These are phyloP conservation scores for Silurus glanis DNA, from an alignment of 2,113 vertebrate species.

Conservation along the genomic window DNA sequence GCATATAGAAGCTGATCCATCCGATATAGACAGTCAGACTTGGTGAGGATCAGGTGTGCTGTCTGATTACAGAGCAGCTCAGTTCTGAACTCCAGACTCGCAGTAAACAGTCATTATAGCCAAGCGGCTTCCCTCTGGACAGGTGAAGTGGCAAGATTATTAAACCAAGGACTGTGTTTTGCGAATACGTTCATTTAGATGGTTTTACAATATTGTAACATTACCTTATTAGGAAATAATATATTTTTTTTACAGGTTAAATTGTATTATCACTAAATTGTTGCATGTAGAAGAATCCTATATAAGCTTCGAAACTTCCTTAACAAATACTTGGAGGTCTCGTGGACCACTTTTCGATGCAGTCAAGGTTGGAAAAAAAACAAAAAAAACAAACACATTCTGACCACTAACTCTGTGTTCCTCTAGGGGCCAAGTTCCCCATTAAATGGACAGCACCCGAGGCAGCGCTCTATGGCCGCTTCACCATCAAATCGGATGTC, in stretches of 20 bases:
- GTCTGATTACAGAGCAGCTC: constrained; percentile 26
- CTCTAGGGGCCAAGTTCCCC: constrained; percentile 93
- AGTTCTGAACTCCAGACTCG: constrained; percentile 12
- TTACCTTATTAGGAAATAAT: background rate
- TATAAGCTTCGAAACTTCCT: no score
- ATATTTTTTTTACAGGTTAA: background rate
- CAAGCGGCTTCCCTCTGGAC: background rate
- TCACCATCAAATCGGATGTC: constrained; percentile 97
- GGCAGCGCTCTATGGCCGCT: constrained; percentile 93
- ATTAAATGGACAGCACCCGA: constrained; percentile 99
- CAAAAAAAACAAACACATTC: background rate
- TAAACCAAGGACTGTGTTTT: background rate
- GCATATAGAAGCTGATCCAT: background rate
- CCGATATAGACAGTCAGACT: background rate
- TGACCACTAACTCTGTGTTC: constrained; percentile 23
- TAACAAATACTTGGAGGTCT: background rate
- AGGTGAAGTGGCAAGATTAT: background rate
- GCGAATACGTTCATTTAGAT: background rate
- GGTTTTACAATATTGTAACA: background rate
- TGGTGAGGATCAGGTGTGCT: constrained; percentile 9
- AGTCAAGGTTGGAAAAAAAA: background rate
- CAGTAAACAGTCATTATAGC: constrained; percentile 26
- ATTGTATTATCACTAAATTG: background rate
- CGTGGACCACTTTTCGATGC: no score
- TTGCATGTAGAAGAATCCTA: background rate